Percentiles rank a stretch among this genome's conserved stretches.
Conservation (phyloP, 2,888 invertebrate species). For the Platerodrilus igneus region DNA sequence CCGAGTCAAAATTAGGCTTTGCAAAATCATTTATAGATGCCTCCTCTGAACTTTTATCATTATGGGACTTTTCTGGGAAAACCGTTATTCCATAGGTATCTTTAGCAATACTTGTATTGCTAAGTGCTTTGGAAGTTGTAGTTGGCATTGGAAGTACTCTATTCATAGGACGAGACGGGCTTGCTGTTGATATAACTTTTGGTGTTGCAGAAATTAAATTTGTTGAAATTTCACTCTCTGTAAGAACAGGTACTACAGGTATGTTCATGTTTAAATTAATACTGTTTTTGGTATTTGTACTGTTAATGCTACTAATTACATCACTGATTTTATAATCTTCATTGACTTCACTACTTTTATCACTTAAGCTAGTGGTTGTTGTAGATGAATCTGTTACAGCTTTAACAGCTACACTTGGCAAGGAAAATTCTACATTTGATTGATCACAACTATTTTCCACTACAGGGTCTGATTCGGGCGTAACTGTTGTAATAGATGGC, state of each 20-base stretch:
- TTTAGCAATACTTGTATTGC: no score
- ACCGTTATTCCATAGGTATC: no score
- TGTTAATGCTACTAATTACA: conserved; percentile 29
- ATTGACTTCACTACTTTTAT: conserved; percentile 28
- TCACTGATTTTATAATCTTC: no score
- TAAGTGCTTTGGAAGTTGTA: conserved; percentile 45
- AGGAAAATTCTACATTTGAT: conserved; percentile 15
- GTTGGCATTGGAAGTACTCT: conserved; percentile 75
- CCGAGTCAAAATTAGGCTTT: no score
- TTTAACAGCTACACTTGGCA: conserved; percentile 30
- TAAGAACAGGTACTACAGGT: conserved; percentile 54
- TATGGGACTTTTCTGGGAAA: no score
- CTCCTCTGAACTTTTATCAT: no score
- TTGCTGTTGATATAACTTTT: conserved; percentile 42
- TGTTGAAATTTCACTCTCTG: conserved; percentile 63
- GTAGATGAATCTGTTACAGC: conserved; percentile 11
- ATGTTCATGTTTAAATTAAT: no score
- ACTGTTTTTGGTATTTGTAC: conserved; percentile 51
- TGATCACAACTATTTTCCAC: conserved; percentile 15
- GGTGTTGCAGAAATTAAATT: conserved; percentile 68
- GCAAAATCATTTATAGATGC: no score
- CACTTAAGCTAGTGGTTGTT: conserved; percentile 32
- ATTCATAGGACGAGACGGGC: conserved; percentile 64
- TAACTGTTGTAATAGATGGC: conserved; percentile 20
- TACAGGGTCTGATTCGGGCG: conserved; percentile 18